Evolutionary conservation across 2,888 invertebrate species (phyloP).

Genomic region (Acrocyrtus sp.): DNA sequence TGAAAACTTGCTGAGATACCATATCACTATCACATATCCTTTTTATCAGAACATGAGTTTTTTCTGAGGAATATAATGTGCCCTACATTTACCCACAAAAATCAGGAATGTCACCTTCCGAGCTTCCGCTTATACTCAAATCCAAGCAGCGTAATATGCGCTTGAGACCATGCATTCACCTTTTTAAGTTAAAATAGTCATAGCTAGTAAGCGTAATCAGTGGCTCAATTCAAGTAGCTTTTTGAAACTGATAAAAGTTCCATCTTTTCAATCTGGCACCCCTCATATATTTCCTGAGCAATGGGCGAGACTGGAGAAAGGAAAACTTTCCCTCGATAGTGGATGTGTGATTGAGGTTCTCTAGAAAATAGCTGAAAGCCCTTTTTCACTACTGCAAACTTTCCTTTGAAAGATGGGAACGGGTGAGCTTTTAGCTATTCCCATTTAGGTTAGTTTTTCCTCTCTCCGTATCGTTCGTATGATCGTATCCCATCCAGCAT

Average conservation of each 20-base stretch:
- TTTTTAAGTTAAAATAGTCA: too few relatives aligned
- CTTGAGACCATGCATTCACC: too few relatives aligned
- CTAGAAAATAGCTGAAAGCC: slow-evolving; percentile 25
- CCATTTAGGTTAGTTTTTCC: slow-evolving; percentile 9
- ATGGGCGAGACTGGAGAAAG: slow-evolving; percentile 5
- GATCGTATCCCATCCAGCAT: too few relatives aligned
- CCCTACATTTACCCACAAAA: too few relatives aligned
- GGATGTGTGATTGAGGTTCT: slow-evolving; percentile 16
- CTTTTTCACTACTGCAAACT: slow-evolving; percentile 8
- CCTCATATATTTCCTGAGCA: slow-evolving; percentile 34
- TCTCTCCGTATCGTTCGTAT: neutral
- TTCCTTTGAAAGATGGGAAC: slow-evolving; percentile 11
- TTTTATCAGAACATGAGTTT: too few relatives aligned
- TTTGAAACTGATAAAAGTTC: slow-evolving; percentile 18
- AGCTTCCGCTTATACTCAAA: too few relatives aligned
- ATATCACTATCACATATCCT: too few relatives aligned
- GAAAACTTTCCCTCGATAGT: slow-evolving; percentile 15
- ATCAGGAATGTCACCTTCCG: too few relatives aligned
- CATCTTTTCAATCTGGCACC: slow-evolving; percentile 16
- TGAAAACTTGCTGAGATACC: too few relatives aligned
- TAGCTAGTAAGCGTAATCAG: too few relatives aligned
- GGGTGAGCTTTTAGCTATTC: slow-evolving; percentile 35
- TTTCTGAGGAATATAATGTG: too few relatives aligned
- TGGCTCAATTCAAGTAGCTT: slow-evolving; percentile 3
- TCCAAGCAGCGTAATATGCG: too few relatives aligned